Evolutionary conservation across 2,888 invertebrate species (phyloP), one percentile per base, ranked within the genome.

Genomic region (Pollenia angustigena): DNA sequence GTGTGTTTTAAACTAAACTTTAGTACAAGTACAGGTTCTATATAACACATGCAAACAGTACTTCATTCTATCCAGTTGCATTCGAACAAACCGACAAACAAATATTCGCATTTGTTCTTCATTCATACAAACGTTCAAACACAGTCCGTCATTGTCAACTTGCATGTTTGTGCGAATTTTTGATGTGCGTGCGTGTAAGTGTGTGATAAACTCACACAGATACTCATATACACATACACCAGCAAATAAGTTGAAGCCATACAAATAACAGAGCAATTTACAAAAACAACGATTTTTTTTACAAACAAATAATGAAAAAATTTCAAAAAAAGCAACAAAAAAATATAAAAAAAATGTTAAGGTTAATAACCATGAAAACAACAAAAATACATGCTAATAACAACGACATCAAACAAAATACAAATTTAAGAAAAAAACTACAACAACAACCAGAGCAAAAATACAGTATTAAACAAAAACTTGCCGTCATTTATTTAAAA

Each of bases 361-460:
- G 84, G 84, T 84, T 84, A 84, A 68, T 84, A 84, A 84, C 84
- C 84, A 84, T 80, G 84, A 84, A 84, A 84, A 78, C 83, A 86
- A 81, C 81, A 74, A 75, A 78, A 78, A 85, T 68, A 62, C 69
- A 69, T 62, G 60, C 32, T 48, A 64, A 54, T 72, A 32, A 68
- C 79, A 82, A 69, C 60, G 62, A 82, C 82, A 82, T 82, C 82
- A 82, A 76, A 76, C 75, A 69, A 82, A 76, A 69, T 69, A 40
- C 69, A 82, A 69, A 16, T 69, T 66, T 62, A 50, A 76, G 58
- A 14, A 42, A 74, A 72, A 52, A 64, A 44, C 9, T 1, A 62
- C 40, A 62, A 48, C 9, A 75, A 54, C 23, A 72, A 46, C 54
- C 72, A 72, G 3, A 64, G 64, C 52, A 62, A 52, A n/a, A 54